A percentile compares a stretch with the other conserved stretches of the same genome.
These are phyloP conservation scores for Sebastes goodei DNA, from an alignment of 2,797 vertebrate genomes.

Conservation along the genomic window DNA sequence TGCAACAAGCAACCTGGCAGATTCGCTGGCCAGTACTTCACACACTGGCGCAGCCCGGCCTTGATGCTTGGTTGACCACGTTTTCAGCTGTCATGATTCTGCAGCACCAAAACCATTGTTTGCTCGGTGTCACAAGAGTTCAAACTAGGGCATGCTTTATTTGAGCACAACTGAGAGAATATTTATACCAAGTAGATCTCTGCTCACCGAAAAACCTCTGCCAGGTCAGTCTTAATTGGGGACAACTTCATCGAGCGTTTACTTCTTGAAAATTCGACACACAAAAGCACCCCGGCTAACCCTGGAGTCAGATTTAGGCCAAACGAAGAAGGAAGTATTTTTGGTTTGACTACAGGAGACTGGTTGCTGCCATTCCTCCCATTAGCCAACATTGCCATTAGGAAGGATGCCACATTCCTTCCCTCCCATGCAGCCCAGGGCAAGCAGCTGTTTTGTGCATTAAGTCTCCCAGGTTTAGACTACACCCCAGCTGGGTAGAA, in stretches of 20 bases:
- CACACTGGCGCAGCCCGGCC: conserved; percentile 20
- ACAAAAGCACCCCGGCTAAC: conserved; percentile 50
- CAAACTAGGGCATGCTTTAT: conserved; percentile 64
- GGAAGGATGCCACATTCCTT: conserved; percentile 54
- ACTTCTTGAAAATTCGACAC: conserved; percentile 45
- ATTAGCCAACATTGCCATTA: conserved; percentile 46
- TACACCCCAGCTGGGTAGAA: conserved; percentile 22
- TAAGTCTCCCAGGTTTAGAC: conserved; percentile 59
- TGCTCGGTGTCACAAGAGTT: conserved; percentile 48
- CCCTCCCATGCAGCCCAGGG: not conserved
- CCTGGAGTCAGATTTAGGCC: conserved; percentile 56
- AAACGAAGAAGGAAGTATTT: conserved; percentile 48
- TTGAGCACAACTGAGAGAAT: conserved; percentile 63
- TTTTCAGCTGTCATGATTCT: conserved; percentile 73
- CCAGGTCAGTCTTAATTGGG: conserved; percentile 61
- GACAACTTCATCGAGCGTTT: conserved; percentile 17
- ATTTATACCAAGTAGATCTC: conserved; percentile 62
- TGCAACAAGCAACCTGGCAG: conserved; percentile 30
- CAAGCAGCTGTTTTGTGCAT: conserved; percentile 71
- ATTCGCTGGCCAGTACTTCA: conserved; percentile 32
- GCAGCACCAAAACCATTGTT: conserved; percentile 64
- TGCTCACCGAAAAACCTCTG: conserved; percentile 44
- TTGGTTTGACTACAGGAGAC: conserved; percentile 21
- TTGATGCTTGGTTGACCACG: conserved; percentile 69
- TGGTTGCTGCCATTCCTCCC: not conserved